Conservation (phyloP, 2,113 vertebrate genomes). For the Siniperca chuatsi region DNA sequence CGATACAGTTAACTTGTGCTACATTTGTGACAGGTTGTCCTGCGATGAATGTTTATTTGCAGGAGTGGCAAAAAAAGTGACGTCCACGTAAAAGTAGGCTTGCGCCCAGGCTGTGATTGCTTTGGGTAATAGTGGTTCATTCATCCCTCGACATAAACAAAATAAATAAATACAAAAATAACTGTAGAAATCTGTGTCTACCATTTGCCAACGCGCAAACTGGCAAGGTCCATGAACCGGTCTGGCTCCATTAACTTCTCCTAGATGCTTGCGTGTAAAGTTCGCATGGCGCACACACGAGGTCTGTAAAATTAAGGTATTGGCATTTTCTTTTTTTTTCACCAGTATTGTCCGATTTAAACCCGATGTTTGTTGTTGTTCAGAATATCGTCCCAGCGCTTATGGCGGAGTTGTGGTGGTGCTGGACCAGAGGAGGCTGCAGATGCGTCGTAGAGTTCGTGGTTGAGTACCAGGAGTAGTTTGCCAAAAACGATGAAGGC, state of each 20-base stretch:
- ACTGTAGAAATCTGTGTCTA: slow-evolving; percentile 80
- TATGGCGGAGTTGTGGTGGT: slow-evolving; percentile 88
- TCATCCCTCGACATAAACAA: slow-evolving; percentile 78
- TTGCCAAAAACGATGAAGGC: slow-evolving; percentile 90
- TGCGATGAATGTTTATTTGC: slow-evolving; percentile 68
- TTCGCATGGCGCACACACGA: slow-evolving; percentile 58
- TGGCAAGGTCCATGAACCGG: slow-evolving; percentile 63
- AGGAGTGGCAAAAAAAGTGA: slow-evolving; percentile 71
- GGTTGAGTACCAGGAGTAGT: slow-evolving; percentile 94
- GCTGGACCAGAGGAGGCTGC: slow-evolving; percentile 88
- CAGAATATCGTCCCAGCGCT: slow-evolving; percentile 94
- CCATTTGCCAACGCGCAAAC: slow-evolving; percentile 59
- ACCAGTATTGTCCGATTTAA: slow-evolving; percentile 74
- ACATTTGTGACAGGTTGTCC: slow-evolving; percentile 87
- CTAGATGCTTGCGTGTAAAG: slow-evolving; percentile 57
- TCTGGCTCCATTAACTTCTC: slow-evolving; percentile 60
- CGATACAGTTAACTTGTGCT: slow-evolving; percentile 91
- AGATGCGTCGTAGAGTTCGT: slow-evolving; percentile 88
- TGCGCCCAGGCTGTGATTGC: slow-evolving; percentile 76
- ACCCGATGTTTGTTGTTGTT: slow-evolving; percentile 42
- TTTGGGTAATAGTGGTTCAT: slow-evolving; percentile 86
- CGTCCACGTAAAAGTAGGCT: slow-evolving; percentile 70
- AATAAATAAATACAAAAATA: slow-evolving; percentile 91
- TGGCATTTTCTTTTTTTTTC: slow-evolving; percentile 55
- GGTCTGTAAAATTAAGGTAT: slow-evolving; percentile 67